Evolutionary conservation across 64 coral and sea anemone species (phyloP).

Genomic region (Stichodactyla helianthus): DNA sequence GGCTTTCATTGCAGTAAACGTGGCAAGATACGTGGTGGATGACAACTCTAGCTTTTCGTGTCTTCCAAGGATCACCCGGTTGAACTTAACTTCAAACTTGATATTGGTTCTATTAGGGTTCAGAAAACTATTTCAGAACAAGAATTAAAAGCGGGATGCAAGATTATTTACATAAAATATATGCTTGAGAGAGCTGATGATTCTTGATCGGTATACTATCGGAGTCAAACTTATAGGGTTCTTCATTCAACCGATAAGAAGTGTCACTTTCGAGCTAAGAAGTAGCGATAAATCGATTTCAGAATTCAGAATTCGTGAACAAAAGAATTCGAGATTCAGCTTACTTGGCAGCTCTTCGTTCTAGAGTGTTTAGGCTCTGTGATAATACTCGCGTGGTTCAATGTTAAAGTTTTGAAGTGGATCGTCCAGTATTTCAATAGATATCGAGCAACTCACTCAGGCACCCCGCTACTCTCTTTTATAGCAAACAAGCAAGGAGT

Average conservation of each 20-base stretch:
- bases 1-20: background rate
- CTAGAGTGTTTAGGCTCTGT: background rate
- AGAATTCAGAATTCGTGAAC: background rate
- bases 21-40: background rate
- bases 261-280: background rate
- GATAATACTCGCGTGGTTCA: background rate
- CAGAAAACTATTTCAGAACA: background rate
- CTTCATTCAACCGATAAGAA: background rate
- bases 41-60: background rate
- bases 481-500: slow-evolving; percentile 18
- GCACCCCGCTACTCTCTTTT: background rate
- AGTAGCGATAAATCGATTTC: background rate
- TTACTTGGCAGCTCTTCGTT: background rate
- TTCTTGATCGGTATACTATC: background rate
- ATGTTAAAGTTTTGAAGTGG: background rate
- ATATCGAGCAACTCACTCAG: background rate
- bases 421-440: background rate
- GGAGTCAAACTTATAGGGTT: background rate
- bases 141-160: background rate
- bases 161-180: background rate
- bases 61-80: background rate
- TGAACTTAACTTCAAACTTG: background rate
- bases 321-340: background rate
- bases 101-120: background rate
- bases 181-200: background rate